Conservation (phyloP, 2,888 invertebrate genomes). For the Mythimna albipuncta region DNA sequence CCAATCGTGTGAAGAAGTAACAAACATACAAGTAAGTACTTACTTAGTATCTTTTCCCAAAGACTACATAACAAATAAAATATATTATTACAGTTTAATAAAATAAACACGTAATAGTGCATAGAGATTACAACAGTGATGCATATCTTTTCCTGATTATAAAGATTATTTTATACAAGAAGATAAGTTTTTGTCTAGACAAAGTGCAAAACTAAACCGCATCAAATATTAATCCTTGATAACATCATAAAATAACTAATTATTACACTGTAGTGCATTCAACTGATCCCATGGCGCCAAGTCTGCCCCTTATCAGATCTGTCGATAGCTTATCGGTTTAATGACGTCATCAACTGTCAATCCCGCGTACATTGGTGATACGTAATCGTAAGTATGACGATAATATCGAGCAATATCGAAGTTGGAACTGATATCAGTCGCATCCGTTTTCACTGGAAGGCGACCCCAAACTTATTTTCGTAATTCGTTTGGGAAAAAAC, state of each 20-base stretch:
- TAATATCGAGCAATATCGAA: slow-evolving; percentile 47
- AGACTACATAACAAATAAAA: too few species aligned
- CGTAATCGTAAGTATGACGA: slow-evolving; percentile 50
- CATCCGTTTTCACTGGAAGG: slow-evolving; percentile 33
- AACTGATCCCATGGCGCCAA: slow-evolving; percentile 72
- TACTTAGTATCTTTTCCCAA: too few species aligned
- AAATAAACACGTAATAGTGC: background rate
- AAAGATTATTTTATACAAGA: slow-evolving; percentile 1
- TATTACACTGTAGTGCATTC: slow-evolving; percentile 27
- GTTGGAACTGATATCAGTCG: slow-evolving; percentile 7
- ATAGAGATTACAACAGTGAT: background rate
- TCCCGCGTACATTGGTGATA: slow-evolving; percentile 44
- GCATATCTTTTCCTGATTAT: slow-evolving; percentile 12
- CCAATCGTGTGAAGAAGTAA: too few species aligned
- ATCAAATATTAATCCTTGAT: slow-evolving; percentile 26
- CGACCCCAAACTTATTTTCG: background rate
- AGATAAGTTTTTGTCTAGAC: slow-evolving; percentile 14
- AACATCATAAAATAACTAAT: slow-evolving; percentile 24
- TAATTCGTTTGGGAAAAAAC: background rate
- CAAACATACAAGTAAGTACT: too few species aligned
- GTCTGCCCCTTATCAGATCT: slow-evolving; percentile 76
- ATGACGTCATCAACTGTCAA: slow-evolving; percentile 75
- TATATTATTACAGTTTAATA: background rate
- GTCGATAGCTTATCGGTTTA: slow-evolving; percentile 75
- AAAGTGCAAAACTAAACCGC: slow-evolving; percentile 20